These are phyloP conservation scores for Pterophyllum scalare DNA, from an alignment of 2,113 vertebrate species.

Conservation along the genomic window DNA sequence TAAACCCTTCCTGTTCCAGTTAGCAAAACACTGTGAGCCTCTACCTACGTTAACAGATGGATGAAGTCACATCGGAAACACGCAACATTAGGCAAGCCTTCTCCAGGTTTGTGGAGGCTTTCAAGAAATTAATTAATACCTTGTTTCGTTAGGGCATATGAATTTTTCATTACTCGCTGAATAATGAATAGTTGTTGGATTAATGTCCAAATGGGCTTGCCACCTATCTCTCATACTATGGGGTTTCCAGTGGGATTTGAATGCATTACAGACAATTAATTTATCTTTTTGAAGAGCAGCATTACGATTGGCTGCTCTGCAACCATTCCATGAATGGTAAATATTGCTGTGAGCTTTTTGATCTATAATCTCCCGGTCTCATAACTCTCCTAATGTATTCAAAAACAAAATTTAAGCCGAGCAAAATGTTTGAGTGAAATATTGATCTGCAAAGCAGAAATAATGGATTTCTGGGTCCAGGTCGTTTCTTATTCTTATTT, in stretches of 20 bases:
- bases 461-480: constrained; percentile 25
- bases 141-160: constrained; percentile 79
- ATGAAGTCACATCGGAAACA: constrained; percentile 59
- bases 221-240: constrained; percentile 75
- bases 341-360: constrained; percentile 64
- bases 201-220: constrained; percentile 78
- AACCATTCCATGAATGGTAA: constrained; percentile 61
- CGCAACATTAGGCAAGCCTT: constrained; percentile 72
- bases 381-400: constrained; percentile 42
- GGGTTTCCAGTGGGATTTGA: constrained; percentile 72
- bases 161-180: constrained; percentile 80
- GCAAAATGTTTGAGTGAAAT: constrained; percentile 43
- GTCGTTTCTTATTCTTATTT: neutral
- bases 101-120: constrained; percentile 72
- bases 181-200: constrained; percentile 82
- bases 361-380: constrained; percentile 49
- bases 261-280: constrained; percentile 77
- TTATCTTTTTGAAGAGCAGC: constrained; percentile 70
- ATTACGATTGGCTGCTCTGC: constrained; percentile 64
- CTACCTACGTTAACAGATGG: constrained; percentile 50
- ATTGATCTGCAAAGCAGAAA: constrained; percentile 34
- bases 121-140: constrained; percentile 80
- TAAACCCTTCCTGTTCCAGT: constrained; percentile 51
- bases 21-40: constrained; percentile 51
- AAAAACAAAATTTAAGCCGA: constrained; percentile 33